Percentiles rank a stretch among this genome's conserved stretches.
phyloP scores from a whole-genome alignment of 2,888 invertebrate genomes.

The Chrysina gloriosa region DNA sequence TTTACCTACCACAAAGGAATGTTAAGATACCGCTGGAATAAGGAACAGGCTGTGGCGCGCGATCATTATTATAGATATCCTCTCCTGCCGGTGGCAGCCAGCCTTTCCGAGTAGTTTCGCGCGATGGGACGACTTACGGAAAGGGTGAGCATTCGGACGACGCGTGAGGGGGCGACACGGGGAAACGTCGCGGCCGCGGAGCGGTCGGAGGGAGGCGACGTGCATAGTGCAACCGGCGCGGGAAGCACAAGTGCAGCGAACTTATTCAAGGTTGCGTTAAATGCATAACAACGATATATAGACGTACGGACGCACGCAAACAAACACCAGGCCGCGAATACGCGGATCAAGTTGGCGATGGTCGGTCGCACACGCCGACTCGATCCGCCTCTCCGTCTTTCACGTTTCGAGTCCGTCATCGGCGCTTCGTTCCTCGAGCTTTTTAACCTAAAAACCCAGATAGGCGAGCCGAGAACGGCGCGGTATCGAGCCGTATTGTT shows the following conservation, averaged over 20 bases:
- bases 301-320: constrained; percentile 6
- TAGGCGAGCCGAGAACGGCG: constrained; percentile 2
- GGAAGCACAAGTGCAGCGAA: constrained; percentile 54
- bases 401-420: constrained; percentile 40
- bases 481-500: neutral
- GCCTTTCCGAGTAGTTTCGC: constrained; percentile 14
- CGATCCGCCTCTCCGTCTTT: constrained; percentile 17
- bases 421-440: constrained; percentile 46
- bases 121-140: constrained; percentile 13
- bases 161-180: constrained; percentile 18
- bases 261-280: constrained; percentile 51
- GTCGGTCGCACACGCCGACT: constrained; percentile 20
- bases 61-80: constrained; percentile 1
- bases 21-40: neutral
- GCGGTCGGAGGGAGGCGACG: constrained; percentile 42
- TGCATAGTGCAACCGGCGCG: constrained; percentile 43
- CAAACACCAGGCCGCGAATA: constrained; percentile 23
- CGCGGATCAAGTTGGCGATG: constrained; percentile 26
- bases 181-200: constrained; percentile 30
- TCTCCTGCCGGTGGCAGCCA: constrained; percentile 2
- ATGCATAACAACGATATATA: constrained; percentile 47
- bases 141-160: constrained; percentile 20
- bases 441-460: constrained; percentile 47
- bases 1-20: too few relatives aligned
- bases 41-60: constrained; percentile 5